Evolutionary conservation across 2,113 vertebrate genomes (phyloP), one percentile per base, ranked within the genome.

Genomic region (Otocyon megalotis): DNA sequence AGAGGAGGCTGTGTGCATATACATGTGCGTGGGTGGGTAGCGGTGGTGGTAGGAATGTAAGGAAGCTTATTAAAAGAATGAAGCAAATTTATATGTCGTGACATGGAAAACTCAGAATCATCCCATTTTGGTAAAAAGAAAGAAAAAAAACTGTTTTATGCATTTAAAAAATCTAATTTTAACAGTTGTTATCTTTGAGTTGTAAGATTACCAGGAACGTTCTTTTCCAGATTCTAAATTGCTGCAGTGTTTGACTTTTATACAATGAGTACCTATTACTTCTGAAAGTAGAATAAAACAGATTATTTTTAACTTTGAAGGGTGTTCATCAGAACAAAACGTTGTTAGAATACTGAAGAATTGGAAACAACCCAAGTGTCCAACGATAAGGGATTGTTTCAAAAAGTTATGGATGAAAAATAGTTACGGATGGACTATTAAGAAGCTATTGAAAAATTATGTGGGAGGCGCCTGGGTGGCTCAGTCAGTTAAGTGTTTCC

Each of bases 191-290:
- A 87, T 56, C 67, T 95, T 69, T 71, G 67, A 83, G 60, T 77
- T 88, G 22, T 83, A 82, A 90, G 60, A 94, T 83, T 91, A 83
- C 43, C 11, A 22, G 54, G 54, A 91, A 74, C 8, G 79, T 89
- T 87, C 50, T 90, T 69, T 74, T 69, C 80, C 60, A 90, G 58
- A 80, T 35, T 88, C 87, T 96, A 79, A 58, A 90, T 65, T 80
- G 86, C 65, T 82, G 63, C 53, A 53, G 37, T 24, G 16, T 54
- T 83, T 94, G 67, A 48, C 67, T 96, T 77, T 91, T 87, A 58
- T 54, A 62, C 48, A 89, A 28, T 62, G 9, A 74, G 16, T 56
- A 94, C 22, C 35, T 67, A 58, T 81, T 94, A 50, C 48, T 82
- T 88, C 58, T 58, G 50, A 88, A 88, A 82, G 63, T 86, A 53